Conservation (phyloP, 2,797 vertebrate species). For the Enteromius anoplus region DNA sequence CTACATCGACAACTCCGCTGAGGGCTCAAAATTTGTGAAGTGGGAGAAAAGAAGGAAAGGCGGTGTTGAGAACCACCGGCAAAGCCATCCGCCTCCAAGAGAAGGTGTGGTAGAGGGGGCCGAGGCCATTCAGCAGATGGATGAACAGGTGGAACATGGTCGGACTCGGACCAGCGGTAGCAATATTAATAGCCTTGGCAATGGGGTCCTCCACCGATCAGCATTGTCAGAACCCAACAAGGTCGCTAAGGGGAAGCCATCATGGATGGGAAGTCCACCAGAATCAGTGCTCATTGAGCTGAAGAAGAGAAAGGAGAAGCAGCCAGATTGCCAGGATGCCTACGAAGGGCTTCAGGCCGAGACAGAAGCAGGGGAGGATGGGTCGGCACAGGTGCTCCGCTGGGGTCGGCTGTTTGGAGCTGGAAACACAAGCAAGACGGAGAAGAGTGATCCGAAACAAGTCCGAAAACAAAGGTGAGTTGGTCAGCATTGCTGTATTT, state of each 20-base stretch:
- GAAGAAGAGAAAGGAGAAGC: constrained; percentile 80
- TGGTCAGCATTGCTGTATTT: neutral
- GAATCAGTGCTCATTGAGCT: constrained; percentile 87
- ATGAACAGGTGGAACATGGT: constrained; percentile 57
- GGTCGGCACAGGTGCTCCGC: constrained; percentile 74
- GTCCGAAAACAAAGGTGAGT: constrained; percentile 64
- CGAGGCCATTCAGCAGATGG: constrained; percentile 80
- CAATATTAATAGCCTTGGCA: constrained; percentile 58
- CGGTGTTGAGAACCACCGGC: constrained; percentile 69
- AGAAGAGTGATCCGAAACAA: constrained; percentile 73
- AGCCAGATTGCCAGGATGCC: constrained; percentile 53
- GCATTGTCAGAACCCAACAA: constrained; percentile 53
- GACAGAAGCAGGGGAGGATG: constrained; percentile 57
- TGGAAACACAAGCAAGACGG: constrained; percentile 72
- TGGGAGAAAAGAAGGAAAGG: constrained; percentile 83
- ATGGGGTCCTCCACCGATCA: constrained; percentile 41
- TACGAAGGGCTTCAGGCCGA: constrained; percentile 13
- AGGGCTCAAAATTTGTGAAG: constrained; percentile 84
- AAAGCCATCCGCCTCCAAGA: constrained; percentile 78
- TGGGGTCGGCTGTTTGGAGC: constrained; percentile 94
- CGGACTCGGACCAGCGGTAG: constrained; percentile 62
- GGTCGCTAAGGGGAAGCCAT: constrained; percentile 75
- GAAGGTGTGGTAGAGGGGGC: constrained; percentile 95
- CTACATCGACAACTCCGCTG: constrained; percentile 88
- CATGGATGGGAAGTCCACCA: constrained; percentile 96